Base-by-base conservation (phyloP, 30 jellyfish, hydroid and myxozoan genomes). In the Nemopilema nomurai region DNA sequence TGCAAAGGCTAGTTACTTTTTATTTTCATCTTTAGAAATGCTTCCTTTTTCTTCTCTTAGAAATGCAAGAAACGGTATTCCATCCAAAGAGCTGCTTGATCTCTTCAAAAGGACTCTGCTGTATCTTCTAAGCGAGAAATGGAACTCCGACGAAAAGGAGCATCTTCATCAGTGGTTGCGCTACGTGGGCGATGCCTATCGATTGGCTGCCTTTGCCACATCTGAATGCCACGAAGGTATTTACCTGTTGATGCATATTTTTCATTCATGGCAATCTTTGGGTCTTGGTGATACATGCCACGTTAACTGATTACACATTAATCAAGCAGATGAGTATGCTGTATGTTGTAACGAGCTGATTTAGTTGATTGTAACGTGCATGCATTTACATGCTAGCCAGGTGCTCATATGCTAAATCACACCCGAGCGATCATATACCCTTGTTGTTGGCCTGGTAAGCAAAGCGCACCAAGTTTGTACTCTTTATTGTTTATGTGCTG, bases 161-260 rank as follows among this genome's bases (percentile, higher is more conserved):
- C 86, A 83, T 20, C 32, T 64, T 19, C 64, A 18, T 41, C 92
- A 64, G 31, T 85, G 85, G 83, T 76, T 85, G 64, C 50, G 84
- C 19, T 74, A 85, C 76, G 77, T 77, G 65, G 89, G 67, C 49
- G 28, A 79, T 29, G 83, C 67, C 1, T 33, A 85, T 33, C 49
- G 94, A 21, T 50, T 85, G 30, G 53, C 94, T 16, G 83, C 87
- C 25, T 85, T 85, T 76, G 94, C 83, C 6, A 49, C 89, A 1
- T 76, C 89, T 19, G 23, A 66, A 3, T 75, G 88, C 63, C 50
- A 50, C 28, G 84, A 74, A 74, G 94, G 94, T 85, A 41, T 41
- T 41, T 3, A 13, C 9, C 57, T 13, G 13, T 41, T 41, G 57
- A 13, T 64, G 16, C 30, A 27, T 31, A 27, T 67, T 67, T 13